Evolutionary conservation across 2,888 invertebrate genomes (phyloP).

Genomic region (Hydroisotoma schaefferi): DNA sequence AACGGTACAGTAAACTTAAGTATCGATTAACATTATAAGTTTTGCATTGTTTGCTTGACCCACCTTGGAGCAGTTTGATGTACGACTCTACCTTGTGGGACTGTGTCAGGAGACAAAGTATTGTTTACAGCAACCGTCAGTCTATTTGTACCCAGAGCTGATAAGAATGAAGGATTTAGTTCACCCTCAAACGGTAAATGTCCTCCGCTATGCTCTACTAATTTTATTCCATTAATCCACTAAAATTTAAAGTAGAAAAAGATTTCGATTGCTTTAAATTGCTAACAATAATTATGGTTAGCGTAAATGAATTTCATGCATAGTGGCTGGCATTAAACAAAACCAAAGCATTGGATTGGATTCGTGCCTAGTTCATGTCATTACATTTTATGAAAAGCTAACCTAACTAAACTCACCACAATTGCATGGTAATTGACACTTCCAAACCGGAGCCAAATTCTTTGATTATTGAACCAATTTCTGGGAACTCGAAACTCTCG

Average conservation of each 20-base stretch:
- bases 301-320: too few relatives aligned
- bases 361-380: too few relatives aligned
- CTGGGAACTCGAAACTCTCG: conserved; percentile 53
- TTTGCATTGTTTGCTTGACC: background rate
- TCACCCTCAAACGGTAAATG: conserved; percentile 92
- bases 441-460: conserved; percentile 57
- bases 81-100: conserved; percentile 73
- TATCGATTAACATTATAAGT: background rate
- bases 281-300: too few relatives aligned
- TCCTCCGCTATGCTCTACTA: conserved; percentile 84
- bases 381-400: too few relatives aligned
- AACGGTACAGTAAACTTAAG: background rate
- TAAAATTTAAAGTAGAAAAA: too few relatives aligned
- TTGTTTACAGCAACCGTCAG: conserved; percentile 94
- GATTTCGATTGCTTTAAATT: too few relatives aligned
- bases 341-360: too few relatives aligned
- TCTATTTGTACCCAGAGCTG: conserved; percentile 60
- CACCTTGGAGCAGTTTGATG: conserved; percentile 28
- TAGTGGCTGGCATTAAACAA: too few relatives aligned
- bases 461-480: conserved; percentile 51
- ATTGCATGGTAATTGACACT: conserved; percentile 59
- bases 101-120: conserved; percentile 75
- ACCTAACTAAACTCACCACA: conserved; percentile 52
- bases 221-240: conserved; percentile 84
- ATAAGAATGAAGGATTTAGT: conserved; percentile 53